These are phyloP conservation scores for Semotilus atromaculatus DNA, from an alignment of 2,797 vertebrate genomes.

Conservation along the genomic window DNA sequence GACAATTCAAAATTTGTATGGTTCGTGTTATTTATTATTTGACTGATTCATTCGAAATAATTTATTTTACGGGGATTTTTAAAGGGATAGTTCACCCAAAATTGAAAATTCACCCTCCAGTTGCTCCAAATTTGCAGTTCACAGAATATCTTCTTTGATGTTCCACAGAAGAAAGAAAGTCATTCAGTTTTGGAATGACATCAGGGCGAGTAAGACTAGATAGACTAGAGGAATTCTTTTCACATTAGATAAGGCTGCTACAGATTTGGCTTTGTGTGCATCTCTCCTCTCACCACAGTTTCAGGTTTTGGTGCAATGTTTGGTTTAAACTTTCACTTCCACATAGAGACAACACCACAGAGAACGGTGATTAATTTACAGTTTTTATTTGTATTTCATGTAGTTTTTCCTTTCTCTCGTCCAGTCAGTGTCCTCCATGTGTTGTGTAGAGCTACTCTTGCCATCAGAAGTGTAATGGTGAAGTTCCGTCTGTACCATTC, in stretches of 20 bases:
- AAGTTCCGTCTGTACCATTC: conserved; percentile 96
- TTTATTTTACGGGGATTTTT: neutral
- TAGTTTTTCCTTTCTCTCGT: conserved; percentile 34
- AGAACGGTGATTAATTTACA: neutral
- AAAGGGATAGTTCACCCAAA: neutral
- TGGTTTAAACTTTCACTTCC: neutral
- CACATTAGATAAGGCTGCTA: neutral
- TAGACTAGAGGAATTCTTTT: too few relatives aligned
- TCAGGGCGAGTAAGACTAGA: neutral
- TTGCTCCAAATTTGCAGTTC: neutral
- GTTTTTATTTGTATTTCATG: conserved; percentile 43
- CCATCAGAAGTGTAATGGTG: conserved; percentile 92
- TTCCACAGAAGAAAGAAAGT: neutral
- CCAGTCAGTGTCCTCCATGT: conserved; percentile 76
- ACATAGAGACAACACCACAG: neutral
- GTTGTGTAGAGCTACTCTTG: conserved; percentile 79
- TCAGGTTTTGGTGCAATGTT: neutral
- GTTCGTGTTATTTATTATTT: neutral
- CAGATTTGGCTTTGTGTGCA: neutral
- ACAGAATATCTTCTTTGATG: neutral
- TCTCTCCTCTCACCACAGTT: neutral
- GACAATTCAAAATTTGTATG: neutral
- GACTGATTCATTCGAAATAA: neutral
- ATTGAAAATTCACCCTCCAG: neutral
- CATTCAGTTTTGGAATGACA: neutral